These are phyloP conservation scores for Choloepus hoffmanni DNA, from an alignment of 2,113 vertebrate species.

Conservation along the genomic window DNA sequence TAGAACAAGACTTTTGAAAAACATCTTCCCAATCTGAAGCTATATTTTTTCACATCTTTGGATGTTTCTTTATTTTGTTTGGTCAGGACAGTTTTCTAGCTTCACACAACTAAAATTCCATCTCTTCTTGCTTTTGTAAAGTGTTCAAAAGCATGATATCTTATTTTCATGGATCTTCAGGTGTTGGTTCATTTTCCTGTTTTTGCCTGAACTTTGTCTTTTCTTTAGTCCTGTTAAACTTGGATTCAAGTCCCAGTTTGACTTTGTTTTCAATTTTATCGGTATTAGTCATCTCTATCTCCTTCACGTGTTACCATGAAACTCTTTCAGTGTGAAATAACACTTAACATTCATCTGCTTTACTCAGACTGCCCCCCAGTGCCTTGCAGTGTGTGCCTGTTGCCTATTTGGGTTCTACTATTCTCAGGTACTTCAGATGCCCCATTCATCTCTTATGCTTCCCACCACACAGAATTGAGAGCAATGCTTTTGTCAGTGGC, in stretches of 20 bases:
- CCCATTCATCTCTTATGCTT: not conserved
- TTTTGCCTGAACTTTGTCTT: not conserved
- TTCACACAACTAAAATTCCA: not conserved
- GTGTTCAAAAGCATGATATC: not conserved
- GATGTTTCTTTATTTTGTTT: constrained; percentile 1
- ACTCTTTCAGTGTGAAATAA: not conserved
- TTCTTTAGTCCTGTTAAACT: not conserved
- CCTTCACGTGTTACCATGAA: not conserved
- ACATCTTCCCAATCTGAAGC: not conserved
- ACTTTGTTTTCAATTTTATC: not conserved
- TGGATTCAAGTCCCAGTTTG: not conserved
- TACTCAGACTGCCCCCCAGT: not conserved
- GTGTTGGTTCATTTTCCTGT: not conserved
- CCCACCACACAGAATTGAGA: not conserved
- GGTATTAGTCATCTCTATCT: not conserved
- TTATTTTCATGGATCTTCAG: not conserved
- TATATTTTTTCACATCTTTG: constrained; percentile 50
- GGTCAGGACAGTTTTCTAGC: not conserved
- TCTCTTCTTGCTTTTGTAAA: not conserved
- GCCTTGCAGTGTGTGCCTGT: not conserved
- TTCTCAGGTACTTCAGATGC: not conserved
- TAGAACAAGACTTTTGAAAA: not conserved
- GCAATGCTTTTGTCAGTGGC: not conserved
- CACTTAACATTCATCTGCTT: not conserved
- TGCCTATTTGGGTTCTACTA: not conserved